phyloP scores from a whole-genome alignment of 2,113 vertebrate genomes.

The Lophochroa leadbeateri region DNA sequence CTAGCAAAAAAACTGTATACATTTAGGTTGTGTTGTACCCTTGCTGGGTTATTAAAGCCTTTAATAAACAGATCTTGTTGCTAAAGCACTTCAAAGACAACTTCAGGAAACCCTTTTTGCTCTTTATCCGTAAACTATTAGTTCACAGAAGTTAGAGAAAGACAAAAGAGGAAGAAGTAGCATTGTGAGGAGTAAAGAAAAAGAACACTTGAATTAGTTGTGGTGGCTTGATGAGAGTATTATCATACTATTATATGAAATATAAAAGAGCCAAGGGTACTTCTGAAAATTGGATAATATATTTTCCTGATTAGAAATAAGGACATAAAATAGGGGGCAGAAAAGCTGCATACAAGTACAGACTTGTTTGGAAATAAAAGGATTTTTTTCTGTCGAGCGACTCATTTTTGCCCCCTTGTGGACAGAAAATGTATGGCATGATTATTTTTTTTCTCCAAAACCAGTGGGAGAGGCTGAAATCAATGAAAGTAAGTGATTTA shows the following conservation, averaged over 20 bases:
- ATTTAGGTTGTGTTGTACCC: not conserved
- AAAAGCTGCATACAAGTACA: not conserved
- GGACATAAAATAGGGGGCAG: not conserved
- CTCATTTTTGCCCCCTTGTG: conserved; percentile 28
- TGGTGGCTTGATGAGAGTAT: not conserved
- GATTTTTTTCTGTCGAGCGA: not conserved
- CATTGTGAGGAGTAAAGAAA: not conserved
- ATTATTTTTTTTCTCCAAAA: not conserved
- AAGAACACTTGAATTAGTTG: not conserved
- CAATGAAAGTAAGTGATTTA: not conserved
- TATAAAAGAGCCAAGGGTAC: not conserved
- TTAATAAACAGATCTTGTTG: not conserved
- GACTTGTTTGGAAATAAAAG: not conserved
- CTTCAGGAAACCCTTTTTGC: not conserved
- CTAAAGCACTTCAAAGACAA: not conserved
- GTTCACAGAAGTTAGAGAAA: not conserved
- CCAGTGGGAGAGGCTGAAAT: not conserved
- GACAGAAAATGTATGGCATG: not conserved
- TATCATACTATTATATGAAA: not conserved
- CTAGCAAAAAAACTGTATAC: not conserved
- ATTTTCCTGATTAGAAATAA: not conserved
- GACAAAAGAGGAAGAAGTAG: not conserved
- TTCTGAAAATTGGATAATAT: not conserved
- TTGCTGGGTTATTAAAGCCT: not conserved
- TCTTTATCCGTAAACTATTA: not conserved